Percentiles rank a stretch among this genome's conserved stretches.
These are phyloP conservation scores for Enteromius unitaeniatus DNA, from an alignment of 2,797 vertebrate species.

Conservation along the genomic window DNA sequence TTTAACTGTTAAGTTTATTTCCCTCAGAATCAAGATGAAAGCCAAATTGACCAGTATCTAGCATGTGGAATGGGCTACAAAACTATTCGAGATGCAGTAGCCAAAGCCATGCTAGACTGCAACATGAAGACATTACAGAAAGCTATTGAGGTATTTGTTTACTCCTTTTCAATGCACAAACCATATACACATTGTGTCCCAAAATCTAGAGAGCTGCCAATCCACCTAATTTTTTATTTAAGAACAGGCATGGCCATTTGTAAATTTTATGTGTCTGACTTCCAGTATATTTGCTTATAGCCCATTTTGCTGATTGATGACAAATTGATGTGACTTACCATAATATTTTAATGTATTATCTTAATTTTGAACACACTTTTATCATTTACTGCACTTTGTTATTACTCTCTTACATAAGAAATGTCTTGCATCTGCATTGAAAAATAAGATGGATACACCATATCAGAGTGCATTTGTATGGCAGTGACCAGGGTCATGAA, in stretches of 20 bases:
- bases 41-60: conserved; percentile 84
- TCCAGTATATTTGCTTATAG: not conserved
- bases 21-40: conserved; percentile 66
- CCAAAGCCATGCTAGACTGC: conserved; percentile 75
- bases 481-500: not conserved
- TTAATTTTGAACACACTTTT: not conserved
- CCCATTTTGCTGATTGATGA: too few species aligned
- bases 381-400: not conserved
- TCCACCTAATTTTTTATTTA: not conserved
- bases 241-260: too few species aligned
- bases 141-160: conserved; percentile 78
- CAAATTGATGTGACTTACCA: not conserved
- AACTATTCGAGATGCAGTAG: conserved; percentile 83
- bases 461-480: not conserved
- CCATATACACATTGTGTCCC: not conserved
- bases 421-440: too few species aligned
- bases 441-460: too few species aligned
- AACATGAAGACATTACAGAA: conserved; percentile 66
- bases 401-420: not conserved
- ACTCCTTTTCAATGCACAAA: not conserved
- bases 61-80: conserved; percentile 84
- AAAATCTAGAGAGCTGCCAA: not conserved
- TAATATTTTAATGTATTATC: not conserved
- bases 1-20: not conserved
- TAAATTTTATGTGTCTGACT: not conserved